Evolutionary conservation across 1,140 invertebrate species (phyloP).

Genomic region (Acromyrmex echinatior): DNA sequence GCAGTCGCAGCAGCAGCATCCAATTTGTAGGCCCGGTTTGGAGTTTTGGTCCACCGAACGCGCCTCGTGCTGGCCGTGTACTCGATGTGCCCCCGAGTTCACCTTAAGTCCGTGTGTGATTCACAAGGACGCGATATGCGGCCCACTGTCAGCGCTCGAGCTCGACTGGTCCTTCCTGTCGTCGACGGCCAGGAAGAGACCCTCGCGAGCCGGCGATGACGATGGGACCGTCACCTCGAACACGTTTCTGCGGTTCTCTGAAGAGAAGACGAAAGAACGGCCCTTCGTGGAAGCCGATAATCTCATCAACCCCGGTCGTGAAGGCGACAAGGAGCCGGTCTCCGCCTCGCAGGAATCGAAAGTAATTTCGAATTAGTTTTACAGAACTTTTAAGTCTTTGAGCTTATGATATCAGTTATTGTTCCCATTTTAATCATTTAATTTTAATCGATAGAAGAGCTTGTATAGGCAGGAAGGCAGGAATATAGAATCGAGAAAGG

Average conservation of each 20-base stretch:
- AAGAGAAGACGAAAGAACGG: constrained; percentile 24
- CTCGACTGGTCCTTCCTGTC: constrained; percentile 87
- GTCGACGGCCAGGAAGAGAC: constrained; percentile 64
- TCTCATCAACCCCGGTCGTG: constrained; percentile 32
- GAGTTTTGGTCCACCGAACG: constrained; percentile 88
- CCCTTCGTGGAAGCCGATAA: constrained; percentile 6
- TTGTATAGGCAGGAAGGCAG: not conserved
- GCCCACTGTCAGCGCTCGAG: constrained; percentile 87
- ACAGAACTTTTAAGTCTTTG: not conserved
- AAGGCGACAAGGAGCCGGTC: constrained; percentile 25
- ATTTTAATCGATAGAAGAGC: not conserved
- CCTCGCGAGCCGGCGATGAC: constrained; percentile 45
- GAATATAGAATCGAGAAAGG: not conserved
- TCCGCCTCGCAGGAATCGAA: constrained; percentile 35
- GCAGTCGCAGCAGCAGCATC: constrained; percentile 68
- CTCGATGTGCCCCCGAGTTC: constrained; percentile 88
- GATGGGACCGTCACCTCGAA: constrained; percentile 64
- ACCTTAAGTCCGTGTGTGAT: constrained; percentile 89
- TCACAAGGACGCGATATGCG: constrained; percentile 89
- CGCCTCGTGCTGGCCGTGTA: constrained; percentile 88
- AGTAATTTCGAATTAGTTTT: constrained; percentile 9
- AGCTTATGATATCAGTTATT: too few species aligned
- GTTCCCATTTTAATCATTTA: not conserved
- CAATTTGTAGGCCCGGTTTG: constrained; percentile 86
- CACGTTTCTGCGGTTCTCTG: constrained; percentile 61